Evolutionary conservation across 2,888 invertebrate species (phyloP).

Genomic region (Enchytraeus crypticus): DNA sequence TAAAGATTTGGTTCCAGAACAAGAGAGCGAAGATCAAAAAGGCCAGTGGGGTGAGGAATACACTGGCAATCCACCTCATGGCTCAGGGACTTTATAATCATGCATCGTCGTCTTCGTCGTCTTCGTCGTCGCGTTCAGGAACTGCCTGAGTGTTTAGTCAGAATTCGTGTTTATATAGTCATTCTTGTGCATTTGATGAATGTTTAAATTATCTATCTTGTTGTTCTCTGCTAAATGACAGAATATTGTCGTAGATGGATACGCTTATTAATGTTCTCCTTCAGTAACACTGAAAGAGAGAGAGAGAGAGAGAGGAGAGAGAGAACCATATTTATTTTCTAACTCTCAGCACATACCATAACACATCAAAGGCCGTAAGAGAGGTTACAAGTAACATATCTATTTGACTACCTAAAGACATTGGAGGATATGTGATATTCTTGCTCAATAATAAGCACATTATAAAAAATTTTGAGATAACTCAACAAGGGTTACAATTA

Average conservation of each 20-base stretch:
- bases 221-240: no score
- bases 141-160: background rate
- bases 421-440: background rate
- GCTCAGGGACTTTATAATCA: slow-evolving; percentile 90
- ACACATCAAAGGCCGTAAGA: no score
- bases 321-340: no score
- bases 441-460: background rate
- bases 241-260: background rate
- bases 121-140: background rate
- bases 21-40: slow-evolving; percentile 95
- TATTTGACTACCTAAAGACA: background rate
- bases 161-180: background rate
- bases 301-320: background rate
- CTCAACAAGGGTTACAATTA: background rate
- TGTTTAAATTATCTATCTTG: background rate
- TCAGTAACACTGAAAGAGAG: background rate
- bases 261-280: background rate
- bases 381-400: no score
- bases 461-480: background rate
- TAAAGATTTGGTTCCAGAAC: slow-evolving; percentile 94
- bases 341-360: no score
- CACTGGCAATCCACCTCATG: slow-evolving; percentile 80
- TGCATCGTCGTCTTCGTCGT: slow-evolving; percentile 14
- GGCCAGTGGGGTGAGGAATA: slow-evolving; percentile 66
- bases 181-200: background rate